Evolutionary conservation across 2,797 vertebrate species (phyloP), one percentile per base, ranked within the genome.

Genomic region (Mormyrops boulengeri): DNA sequence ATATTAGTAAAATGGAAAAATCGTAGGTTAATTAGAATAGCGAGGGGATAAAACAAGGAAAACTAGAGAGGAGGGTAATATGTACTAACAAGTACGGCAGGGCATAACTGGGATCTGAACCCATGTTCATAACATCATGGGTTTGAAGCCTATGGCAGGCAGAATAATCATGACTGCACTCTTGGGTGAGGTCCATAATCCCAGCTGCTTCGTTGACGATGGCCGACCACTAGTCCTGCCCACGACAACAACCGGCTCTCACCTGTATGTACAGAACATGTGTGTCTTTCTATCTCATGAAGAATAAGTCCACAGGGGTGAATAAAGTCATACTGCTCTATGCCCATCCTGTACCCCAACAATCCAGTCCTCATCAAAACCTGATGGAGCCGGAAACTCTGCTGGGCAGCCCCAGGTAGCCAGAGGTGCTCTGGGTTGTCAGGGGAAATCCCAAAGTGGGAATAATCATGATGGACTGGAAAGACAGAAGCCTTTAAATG

Each of bases 361-460:
- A 41, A 77, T 77, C 69, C 69, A 77, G 69, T 77, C 69, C 34
- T 34, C 34, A 41, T 77, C 14, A 77, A 84, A n/a, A 84, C 80
- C 7, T 1, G 2, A 84, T 38, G 86, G 14, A 2, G 50, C 14
- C 4, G 0, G 77, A 2, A 17, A 85, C 34, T 41, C 87, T 12
- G 2, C 57, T 34, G 44, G 53, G 6, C 52, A 34, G 73, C 4
- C 17, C 22, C 53, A 60, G 41, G 90, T 90, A 55, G 14, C 60
- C 26, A 22, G 44, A 47, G 90, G 47, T 85, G 69, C 55, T 53
- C 52, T 47, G 22, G 85, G 53, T 85, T 88, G 85, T 88, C 89
- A 88, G 84, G 62, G 49, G 86, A 30, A 73, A 90, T 88, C 82
- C 89, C 86, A 49, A 88, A 88, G 85, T 69, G 84, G 7, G 55